Evolutionary conservation across 2,888 invertebrate species (phyloP), one percentile per base, ranked within the genome.

Genomic region (Ophioninae sp.): DNA sequence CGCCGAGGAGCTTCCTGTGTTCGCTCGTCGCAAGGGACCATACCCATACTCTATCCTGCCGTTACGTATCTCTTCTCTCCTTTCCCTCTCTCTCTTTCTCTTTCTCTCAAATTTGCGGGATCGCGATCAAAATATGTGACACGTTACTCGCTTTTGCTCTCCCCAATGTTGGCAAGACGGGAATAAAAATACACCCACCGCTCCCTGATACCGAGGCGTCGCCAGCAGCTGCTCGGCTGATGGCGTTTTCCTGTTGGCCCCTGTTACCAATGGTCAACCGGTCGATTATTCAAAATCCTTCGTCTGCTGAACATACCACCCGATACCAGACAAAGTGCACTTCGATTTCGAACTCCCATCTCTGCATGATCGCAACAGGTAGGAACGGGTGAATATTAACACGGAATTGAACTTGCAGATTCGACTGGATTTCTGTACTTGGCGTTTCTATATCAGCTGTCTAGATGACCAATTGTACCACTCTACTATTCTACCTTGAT

Each of bases 81-180:
- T 13, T 51, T 51, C 2, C 69, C 41, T 41, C 41, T 41, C 41
- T 41, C 41, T 41, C 41, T 41, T 9, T 41, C 41, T 41, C 51
- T 51, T 51, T 51, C 51, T 51, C 17, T 17, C 17, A 17, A 51
- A 51, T 51, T 51, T 51, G 51, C 51, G 13, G 17, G 82, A 77
- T 81, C 84, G 79, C 82, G 79, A 87, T 85, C 86, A 87, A 86
- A 85, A 79, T 78, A 59, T 23, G 82, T 82, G 85, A 86, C 86
- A 78, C 59, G 58, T 80, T 23, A 79, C 78, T 71, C 61, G 79
- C 74, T 81, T 79, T 84, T 79, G 79, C 84, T 82, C 75, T 82
- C 37, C 61, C 41, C 76, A 2, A 41, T 8, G 9, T 23, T n/a
- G 22, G 23, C 80, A 41, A 23, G 6, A 72, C 39, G 17, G 1